Evolutionary conservation across 2,888 invertebrate species (phyloP), one percentile per base, ranked within the genome.

Genomic region (Thyatira batis): DNA sequence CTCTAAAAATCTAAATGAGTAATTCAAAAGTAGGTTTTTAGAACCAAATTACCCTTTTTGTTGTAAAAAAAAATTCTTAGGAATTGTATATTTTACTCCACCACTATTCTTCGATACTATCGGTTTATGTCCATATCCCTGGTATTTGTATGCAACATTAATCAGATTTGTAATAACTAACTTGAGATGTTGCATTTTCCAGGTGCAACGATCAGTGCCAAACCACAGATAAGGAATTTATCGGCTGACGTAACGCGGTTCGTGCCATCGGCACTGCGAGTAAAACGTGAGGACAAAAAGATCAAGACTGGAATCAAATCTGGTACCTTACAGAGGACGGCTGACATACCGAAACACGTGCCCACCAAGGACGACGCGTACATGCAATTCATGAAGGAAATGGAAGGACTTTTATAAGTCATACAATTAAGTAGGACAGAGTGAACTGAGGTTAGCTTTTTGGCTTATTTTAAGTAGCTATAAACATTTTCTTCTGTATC

Each of bases 321-420:
- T 13, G 39, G 39, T 1, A 87, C 92, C 13, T 83, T 94, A 17
- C 83, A 93, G 13, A 88, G 94, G 58, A 92, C 92, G 43, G 89
- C 92, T 1, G 93, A 93, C 44, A 66, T 87, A 13, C 88, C 89
- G 1, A 92, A 92, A 55, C 92, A 89, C 58, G 82, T 78, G 2
- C 94, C 93, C 0, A 98, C 97, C 55, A 99, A 99, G 83, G 99
- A 99, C 80, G 99, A 99, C 80, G 99, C 99, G 10, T 99, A 99
- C 77, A 96, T 98, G 93, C 97, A 98, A 84, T 99, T 99, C 82
- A 99, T 99, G 98, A 96, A 96, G 82, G 99, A 99, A 92, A 98
- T 99, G 98, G 96, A 98, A 80, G 98, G 97, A 50, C 91, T 99
- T 25, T 93, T 99, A 80, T 98, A 94, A 63, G 58, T 51, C 17